Conservation (phyloP, 2,888 invertebrate species). For the Ashinkailepas kermadecensis region DNA sequence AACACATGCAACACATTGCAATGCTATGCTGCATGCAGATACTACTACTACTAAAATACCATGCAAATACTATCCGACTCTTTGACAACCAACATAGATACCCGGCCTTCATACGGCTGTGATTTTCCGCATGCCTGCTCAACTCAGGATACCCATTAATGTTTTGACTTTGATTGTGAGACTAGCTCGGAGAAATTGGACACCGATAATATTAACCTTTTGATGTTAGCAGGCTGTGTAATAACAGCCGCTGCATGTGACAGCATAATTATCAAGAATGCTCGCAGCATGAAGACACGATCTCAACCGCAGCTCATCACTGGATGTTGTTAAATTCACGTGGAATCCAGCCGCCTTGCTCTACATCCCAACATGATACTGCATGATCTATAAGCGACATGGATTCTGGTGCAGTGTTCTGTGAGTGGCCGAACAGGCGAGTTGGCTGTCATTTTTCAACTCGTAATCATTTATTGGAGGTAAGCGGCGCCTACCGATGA, state of each 20-base stretch:
- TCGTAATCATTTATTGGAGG: background rate
- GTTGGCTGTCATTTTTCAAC: background rate
- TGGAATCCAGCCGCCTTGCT: too few relatives aligned
- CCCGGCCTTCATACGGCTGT: background rate
- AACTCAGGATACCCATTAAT: background rate
- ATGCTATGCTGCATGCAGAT: too few relatives aligned
- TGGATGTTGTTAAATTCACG: too few relatives aligned
- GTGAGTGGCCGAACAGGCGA: background rate
- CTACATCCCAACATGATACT: too few relatives aligned
- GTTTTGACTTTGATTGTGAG: background rate
- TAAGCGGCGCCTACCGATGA: constrained; percentile 44
- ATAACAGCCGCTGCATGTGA: background rate
- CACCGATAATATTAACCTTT: background rate
- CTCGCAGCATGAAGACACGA: too few relatives aligned
- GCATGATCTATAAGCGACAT: too few relatives aligned
- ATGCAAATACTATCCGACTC: too few relatives aligned
- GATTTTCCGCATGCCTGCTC: too few relatives aligned
- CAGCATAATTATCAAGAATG: background rate
- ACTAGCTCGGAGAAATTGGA: background rate
- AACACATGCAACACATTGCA: too few relatives aligned
- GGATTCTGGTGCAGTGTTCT: background rate
- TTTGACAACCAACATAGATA: background rate
- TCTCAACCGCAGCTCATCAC: too few relatives aligned
- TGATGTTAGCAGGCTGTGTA: background rate
- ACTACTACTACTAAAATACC: too few relatives aligned